phyloP scores from a whole-genome alignment of 2,888 invertebrate genomes.

The Meloe dianella region DNA sequence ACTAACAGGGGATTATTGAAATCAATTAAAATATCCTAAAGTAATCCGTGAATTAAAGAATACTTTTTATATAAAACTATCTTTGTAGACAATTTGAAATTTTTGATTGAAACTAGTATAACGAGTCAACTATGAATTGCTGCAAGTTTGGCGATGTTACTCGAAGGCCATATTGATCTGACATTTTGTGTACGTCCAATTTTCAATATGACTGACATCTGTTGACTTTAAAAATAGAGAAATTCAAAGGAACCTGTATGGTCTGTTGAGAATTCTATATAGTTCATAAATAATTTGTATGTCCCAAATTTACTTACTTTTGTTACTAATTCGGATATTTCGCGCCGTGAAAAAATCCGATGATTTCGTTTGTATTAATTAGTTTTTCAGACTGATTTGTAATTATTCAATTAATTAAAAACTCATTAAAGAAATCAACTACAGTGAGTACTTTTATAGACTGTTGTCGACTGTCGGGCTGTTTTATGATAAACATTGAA shows the following conservation, averaged over 20 bases:
- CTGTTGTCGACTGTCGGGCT: too few relatives aligned
- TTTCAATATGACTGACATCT: background rate
- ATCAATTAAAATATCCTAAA: background rate
- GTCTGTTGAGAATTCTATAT: too few relatives aligned
- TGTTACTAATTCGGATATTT: too few relatives aligned
- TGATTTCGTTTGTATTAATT: too few relatives aligned
- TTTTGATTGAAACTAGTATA: background rate
- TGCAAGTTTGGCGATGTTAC: background rate
- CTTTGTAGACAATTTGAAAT: background rate
- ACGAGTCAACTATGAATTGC: conserved; percentile 1
- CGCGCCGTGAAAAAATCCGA: too few relatives aligned
- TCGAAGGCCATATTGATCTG: conserved; percentile 3
- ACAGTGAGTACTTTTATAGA: too few relatives aligned
- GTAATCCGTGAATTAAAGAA: background rate
- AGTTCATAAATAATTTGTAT: too few relatives aligned
- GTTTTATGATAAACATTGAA: too few relatives aligned
- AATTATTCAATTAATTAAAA: too few relatives aligned
- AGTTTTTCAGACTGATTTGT: too few relatives aligned
- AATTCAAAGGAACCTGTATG: background rate
- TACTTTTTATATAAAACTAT: background rate
- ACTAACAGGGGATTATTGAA: background rate
- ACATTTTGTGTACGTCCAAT: background rate
- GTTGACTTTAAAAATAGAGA: background rate
- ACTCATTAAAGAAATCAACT: too few relatives aligned
- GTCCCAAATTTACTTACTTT: too few relatives aligned